Conservation (phyloP, 2,888 invertebrate genomes). For the Ormyrus thymus region DNA sequence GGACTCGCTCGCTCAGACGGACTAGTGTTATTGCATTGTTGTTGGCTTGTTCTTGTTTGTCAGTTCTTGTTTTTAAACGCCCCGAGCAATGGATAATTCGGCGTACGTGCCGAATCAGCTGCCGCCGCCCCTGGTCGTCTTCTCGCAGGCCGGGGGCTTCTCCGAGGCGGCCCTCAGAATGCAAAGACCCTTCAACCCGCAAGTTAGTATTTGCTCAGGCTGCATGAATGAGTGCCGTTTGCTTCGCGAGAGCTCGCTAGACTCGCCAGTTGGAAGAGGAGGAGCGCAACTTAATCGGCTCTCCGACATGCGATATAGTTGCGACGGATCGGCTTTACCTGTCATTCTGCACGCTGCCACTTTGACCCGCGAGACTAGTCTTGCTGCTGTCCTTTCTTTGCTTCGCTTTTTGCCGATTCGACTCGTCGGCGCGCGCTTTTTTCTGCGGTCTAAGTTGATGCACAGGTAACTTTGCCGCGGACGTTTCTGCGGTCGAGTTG, state of each 20-base stretch:
- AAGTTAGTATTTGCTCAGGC: conserved; percentile 76
- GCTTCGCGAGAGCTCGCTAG: background rate
- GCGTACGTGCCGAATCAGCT: conserved; percentile 84
- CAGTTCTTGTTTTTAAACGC: too few relatives aligned
- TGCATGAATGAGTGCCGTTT: background rate
- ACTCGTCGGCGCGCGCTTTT: too few relatives aligned
- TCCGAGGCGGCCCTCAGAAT: conserved; percentile 85
- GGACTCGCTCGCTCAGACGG: conserved; percentile 3
- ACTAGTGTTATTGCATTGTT: too few relatives aligned
- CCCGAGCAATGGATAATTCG: conserved; percentile 82
- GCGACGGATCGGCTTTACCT: conserved; percentile 42
- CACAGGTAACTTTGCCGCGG: background rate
- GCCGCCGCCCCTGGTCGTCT: conserved; percentile 85
- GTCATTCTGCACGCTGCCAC: background rate
- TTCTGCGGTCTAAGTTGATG: too few relatives aligned
- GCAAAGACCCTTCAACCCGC: conserved; percentile 85
- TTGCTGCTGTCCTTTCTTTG: too few relatives aligned
- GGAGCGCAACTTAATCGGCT: conserved; percentile 36
- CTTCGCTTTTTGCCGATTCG: too few relatives aligned
- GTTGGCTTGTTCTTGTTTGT: too few relatives aligned
- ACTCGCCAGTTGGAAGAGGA: background rate
- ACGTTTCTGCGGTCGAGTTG: background rate
- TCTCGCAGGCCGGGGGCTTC: conserved; percentile 85
- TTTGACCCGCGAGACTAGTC: too few relatives aligned
- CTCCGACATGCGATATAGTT: conserved; percentile 46